Base-by-base conservation (phyloP, 2,888 invertebrate genomes). In the Pecten maximus region DNA sequence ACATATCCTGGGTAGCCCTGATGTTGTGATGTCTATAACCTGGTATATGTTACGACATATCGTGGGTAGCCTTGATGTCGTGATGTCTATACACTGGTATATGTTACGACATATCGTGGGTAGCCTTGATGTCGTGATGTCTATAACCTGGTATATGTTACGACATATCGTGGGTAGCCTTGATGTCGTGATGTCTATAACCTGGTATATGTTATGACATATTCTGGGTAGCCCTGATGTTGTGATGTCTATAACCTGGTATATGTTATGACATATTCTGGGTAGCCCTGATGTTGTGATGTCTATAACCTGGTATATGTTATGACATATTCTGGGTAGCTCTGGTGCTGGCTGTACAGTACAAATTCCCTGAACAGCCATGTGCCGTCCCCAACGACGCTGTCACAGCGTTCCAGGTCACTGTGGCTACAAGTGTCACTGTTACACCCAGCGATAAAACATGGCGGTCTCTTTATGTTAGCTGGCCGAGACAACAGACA, bases 321-420 rank as follows among this genome's bases (percentile, higher is more conserved):
- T 15, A 94, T 93, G 60, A 94, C 87, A 91, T 94, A 94, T 87
- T 94, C 94, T 12, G 94, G 94, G 89, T 94, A 94, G 0, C 91
- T 91, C 48, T 93, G 92, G 28, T 91, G 90, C 15, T 90, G 90
- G 28, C 94, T 93, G 74, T 94, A 94, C 15, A 94, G 92, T 54
- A 94, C 93, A 93, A 94, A 94, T 88, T 94, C 94, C 60, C 94
- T 90, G 89, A 94, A 94, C n/a, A 94, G 90, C 90, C 92, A 94
- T 1, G 39, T 40, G 28, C 91, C 93, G 87, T 94, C 93, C 2
- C 91, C 93, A 12, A 94, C 91, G 23, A 94, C 92, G 88, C 93
- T 93, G 91, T 94, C 92, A 91, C 91, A 93, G 90, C 92, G 74
- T 8, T 93, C 90, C n/a, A 87, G 35, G 40, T 88, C 87, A 35